phyloP scores from a whole-genome alignment of 2,113 vertebrate species.

The Ochotona curzoniae region DNA sequence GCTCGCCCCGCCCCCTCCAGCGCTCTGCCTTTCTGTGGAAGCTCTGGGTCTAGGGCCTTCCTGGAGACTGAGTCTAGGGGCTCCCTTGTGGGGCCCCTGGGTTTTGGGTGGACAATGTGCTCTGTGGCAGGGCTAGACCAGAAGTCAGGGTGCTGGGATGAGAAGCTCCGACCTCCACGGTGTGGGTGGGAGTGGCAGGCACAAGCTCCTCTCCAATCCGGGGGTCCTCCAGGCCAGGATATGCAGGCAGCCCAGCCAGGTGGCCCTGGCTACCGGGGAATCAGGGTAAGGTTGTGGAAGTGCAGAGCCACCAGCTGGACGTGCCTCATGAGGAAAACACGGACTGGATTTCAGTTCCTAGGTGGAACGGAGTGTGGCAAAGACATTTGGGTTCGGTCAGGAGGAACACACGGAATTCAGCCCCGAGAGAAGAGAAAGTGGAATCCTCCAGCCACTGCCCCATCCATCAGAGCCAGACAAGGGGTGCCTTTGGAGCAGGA shows the following conservation, averaged over 20 bases:
- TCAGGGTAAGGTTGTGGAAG: not conserved
- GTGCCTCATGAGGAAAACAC: not conserved
- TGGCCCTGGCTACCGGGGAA: accelerated
- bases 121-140: not conserved
- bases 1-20: not conserved
- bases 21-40: not conserved
- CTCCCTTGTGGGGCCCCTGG: not conserved
- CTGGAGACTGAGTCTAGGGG: not conserved
- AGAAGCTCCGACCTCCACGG: not conserved
- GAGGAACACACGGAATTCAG: not conserved
- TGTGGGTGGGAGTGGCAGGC: not conserved
- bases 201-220: slow-evolving; percentile 6
- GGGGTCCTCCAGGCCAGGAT: not conserved
- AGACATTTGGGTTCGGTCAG: not conserved
- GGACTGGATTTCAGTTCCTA: not conserved
- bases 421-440: not conserved
- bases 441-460: not conserved
- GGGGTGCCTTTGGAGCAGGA: not conserved
- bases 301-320: not conserved
- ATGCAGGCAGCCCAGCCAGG: slow-evolving; percentile 43
- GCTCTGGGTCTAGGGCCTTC: not conserved
- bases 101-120: too few species aligned
- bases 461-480: not conserved
- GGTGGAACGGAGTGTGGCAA: slow-evolving; percentile 44
- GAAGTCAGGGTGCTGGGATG: not conserved